These are phyloP conservation scores for Apamea monoglypha DNA, from an alignment of 2,888 invertebrate genomes.

Conservation along the genomic window DNA sequence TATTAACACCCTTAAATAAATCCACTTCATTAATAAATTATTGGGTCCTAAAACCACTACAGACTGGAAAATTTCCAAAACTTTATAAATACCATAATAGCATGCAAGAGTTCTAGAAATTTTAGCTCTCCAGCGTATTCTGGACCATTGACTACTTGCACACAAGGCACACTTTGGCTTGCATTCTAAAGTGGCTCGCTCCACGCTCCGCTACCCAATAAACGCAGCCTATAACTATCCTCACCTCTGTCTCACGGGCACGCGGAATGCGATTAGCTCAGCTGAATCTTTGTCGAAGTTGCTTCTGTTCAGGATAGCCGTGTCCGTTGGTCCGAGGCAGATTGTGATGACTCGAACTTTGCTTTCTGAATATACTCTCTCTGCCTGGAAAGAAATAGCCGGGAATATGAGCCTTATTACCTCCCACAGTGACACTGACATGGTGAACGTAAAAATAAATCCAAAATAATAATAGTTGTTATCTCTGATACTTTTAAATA, in stretches of 20 bases:
- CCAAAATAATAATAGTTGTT: not conserved
- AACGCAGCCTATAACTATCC: constrained; percentile 10
- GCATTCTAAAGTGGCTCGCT: not conserved
- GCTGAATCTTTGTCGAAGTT: constrained; percentile 73
- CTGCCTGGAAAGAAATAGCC: constrained; percentile 71
- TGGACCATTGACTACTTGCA: not conserved
- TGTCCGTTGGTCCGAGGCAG: constrained; percentile 86
- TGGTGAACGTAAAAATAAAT: not conserved
- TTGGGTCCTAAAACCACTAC: not conserved
- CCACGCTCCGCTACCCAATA: not conserved
- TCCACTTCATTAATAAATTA: not conserved
- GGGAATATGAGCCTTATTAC: not conserved
- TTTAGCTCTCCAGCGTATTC: not conserved
- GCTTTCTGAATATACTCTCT: constrained; percentile 73
- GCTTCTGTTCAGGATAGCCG: constrained; percentile 80
- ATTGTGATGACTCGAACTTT: constrained; percentile 83
- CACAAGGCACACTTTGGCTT: not conserved
- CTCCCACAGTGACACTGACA: not conserved
- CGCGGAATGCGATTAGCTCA: constrained; percentile 72
- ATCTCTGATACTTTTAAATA: not conserved
- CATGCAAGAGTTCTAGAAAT: not conserved
- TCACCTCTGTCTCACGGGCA: constrained; percentile 82
- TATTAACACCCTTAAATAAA: not conserved
- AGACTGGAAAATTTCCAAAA: not conserved
- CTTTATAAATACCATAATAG: not conserved